Base-by-base conservation (phyloP, 2,888 invertebrate species). In the Lumbricus terrestris region DNA sequence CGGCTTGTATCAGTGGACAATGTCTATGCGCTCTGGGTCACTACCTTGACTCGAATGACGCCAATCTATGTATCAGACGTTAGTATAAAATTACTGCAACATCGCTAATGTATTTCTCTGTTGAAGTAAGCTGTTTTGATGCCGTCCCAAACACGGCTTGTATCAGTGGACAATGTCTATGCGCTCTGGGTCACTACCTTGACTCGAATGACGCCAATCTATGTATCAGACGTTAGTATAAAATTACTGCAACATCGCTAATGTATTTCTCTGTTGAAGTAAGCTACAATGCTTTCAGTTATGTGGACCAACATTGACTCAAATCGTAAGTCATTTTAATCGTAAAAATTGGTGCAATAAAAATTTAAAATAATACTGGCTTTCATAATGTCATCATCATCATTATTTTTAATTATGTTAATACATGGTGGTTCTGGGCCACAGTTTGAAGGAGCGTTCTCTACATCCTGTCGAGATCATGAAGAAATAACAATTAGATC, bases 91-190 rank as follows among this genome's bases (percentile, higher is more conserved):
- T n/a, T n/a, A 23, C 29, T 16, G 69, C 29, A n/a, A 5, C 69
- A 69, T n/a, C n/a, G 29, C 69, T 69, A n/a, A n/a, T 69, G 29
- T n/a, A 69, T n/a, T 69, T 3, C n/a, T 11, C 69, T n/a, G n/a
- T 11, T 29, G n/a, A 69, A 69, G 69, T 69, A 11, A 15, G 40
- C 88, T 88, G 88, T 40, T 47, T 88, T 20, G 88, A 47, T 42
- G 88, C 88, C 20, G 33, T 88, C 18, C 88, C 88, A 34, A 38
- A 38, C 40, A 42, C 88, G 33, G 47, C 33, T n/a, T 88, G 88
- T 18, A 34, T 16, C 85, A 34, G 37, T 34, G 33, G 40, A 4
- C n/a, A 1, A 33, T 88, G 88, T 40, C 0, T 2, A 29, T 88
- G 88, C 18, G 88, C 88, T 20, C 40, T 42, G 0, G 88, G 38